Conservation (phyloP, 2,113 vertebrate species). For the Setophaga kirtlandii region DNA sequence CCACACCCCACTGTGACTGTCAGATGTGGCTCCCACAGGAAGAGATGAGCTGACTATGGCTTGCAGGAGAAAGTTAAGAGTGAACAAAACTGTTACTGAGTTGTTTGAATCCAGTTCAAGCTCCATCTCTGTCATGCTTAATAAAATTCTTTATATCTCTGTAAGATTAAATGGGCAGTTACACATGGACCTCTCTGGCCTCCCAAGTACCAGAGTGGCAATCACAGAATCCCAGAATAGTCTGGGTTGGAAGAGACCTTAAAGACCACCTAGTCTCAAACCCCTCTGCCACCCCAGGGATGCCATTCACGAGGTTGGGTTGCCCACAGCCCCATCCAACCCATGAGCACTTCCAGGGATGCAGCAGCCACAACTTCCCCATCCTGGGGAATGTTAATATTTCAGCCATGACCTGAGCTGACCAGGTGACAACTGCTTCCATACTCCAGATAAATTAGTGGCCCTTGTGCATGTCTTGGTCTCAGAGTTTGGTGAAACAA, state of each 20-base stretch:
- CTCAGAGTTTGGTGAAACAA: background rate
- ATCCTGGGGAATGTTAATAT: background rate
- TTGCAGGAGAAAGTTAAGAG: background rate
- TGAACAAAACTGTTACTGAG: background rate
- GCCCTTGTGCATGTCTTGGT: background rate
- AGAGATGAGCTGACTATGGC: background rate
- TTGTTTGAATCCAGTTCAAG: background rate
- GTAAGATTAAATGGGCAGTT: background rate
- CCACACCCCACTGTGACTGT: background rate
- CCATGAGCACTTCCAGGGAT: background rate
- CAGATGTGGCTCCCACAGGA: background rate
- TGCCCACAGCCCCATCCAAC: background rate
- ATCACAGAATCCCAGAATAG: background rate
- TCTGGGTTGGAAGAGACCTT: background rate
- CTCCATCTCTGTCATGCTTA: background rate
- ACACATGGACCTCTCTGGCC: background rate
- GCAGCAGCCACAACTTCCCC: background rate
- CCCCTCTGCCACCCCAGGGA: background rate
- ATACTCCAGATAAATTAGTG: background rate
- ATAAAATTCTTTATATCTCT: background rate
- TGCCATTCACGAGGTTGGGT: fast-evolving
- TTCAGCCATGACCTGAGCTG: background rate
- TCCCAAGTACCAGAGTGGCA: background rate
- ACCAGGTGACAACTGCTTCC: background rate
- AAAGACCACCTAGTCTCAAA: background rate